Evolutionary conservation across 2,797 vertebrate species (phyloP), one percentile per base, ranked within the genome.

Genomic region (Enteromius fasciolatus): DNA sequence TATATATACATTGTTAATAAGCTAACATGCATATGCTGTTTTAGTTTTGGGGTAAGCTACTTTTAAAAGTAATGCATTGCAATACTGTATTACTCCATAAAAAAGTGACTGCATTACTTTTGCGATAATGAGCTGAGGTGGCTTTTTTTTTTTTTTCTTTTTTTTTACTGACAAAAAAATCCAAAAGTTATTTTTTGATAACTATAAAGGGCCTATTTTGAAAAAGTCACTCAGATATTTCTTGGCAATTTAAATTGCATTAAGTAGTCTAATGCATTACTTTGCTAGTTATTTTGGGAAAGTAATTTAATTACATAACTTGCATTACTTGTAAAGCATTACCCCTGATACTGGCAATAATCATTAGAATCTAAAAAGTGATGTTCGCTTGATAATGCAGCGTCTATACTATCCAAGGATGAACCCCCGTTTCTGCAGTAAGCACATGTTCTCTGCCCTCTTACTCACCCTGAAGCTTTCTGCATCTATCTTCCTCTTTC

Each of bases 391-490:
- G 46, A 36, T 18, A 57, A 57, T 61, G 39, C 17, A 76, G 1
- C 8, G 14, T 46, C 23, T 44, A 18, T 20, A 18, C 17, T 63
- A 18, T 20, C 28, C n/a, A 33, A 75, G 6, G n/a, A 76, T 17
- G n/a, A 61, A 11, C 14, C 28, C 59, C 48, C 63, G 39, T 63
- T 28, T 66, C 41, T 23, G 7, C 28, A 9, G 41, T 66, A 78
- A 78, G 36, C 59, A 61, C 1, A 1, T 50, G n/a, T 48, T 48
- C 41, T 52, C 61, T 67, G 61, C 28, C 31, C 41, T 78, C 28
- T 78, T 17, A 23, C 44, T 78, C 25, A 36, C 61, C 59, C 76
- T 28, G 41, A 50, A 66, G 59, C 11, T 2, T 77, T 64, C 33
- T 31, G 25, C 76, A 61, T 44, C 36, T 28, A 41, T 66, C 41